Conservation (phyloP, 1,140 invertebrate genomes). For the Pogonomyrmex barbatus region DNA sequence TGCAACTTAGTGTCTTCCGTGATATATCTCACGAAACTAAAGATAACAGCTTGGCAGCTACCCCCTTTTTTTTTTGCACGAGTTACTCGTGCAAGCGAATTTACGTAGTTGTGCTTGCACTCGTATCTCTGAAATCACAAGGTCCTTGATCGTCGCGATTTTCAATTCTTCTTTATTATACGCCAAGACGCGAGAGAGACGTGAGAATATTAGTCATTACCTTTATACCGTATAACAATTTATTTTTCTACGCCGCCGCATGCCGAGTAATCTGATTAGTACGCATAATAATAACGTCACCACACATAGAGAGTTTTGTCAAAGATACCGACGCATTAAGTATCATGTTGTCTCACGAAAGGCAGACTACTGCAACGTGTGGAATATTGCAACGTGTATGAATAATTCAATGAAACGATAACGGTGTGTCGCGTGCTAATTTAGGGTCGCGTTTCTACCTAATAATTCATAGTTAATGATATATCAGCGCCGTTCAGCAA, state of each 20-base stretch:
- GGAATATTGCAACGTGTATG: constrained; percentile 60
- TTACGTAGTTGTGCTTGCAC: constrained; percentile 11
- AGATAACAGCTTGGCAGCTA: constrained; percentile 46
- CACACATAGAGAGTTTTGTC: constrained; percentile 45
- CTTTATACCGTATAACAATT: background rate
- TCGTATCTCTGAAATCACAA: constrained; percentile 2
- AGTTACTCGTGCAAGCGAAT: constrained; percentile 12
- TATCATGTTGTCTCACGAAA: constrained; percentile 19
- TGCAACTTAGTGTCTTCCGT: constrained; percentile 55
- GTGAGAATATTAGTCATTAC: background rate
- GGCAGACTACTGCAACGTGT: constrained; percentile 1
- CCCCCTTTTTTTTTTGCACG: constrained; percentile 36
- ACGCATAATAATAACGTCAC: constrained; percentile 32
- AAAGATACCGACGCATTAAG: constrained; percentile 65
- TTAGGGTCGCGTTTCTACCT: constrained; percentile 71
- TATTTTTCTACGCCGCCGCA: background rate
- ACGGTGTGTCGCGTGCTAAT: constrained; percentile 73
- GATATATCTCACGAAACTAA: constrained; percentile 57
- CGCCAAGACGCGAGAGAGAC: background rate
- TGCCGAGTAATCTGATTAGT: constrained; percentile 10
- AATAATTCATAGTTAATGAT: constrained; percentile 75
- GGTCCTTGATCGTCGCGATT: background rate
- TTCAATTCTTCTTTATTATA: background rate
- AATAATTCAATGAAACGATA: constrained; percentile 77
- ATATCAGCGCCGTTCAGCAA: constrained; percentile 67